Percentiles rank a stretch among this genome's conserved stretches.
These are phyloP conservation scores for Proterorhinus semilunaris DNA, from an alignment of 2,113 vertebrate species.

Conservation along the genomic window DNA sequence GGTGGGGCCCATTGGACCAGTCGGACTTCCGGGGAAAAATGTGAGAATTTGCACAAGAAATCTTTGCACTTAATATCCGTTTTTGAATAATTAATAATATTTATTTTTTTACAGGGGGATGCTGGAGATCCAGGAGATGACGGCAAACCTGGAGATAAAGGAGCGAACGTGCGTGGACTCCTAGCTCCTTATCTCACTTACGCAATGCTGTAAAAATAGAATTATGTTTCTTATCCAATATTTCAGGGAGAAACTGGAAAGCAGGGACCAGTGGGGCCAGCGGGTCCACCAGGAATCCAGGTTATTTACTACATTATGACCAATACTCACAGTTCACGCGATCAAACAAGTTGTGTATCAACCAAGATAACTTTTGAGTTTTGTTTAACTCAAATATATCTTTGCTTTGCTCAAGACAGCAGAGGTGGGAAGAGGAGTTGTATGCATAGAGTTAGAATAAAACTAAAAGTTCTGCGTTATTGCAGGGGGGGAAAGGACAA, in stretches of 20 bases:
- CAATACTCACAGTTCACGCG: background rate
- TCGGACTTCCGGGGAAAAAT: slow-evolving; percentile 74
- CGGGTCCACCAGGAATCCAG: slow-evolving; percentile 67
- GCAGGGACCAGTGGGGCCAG: slow-evolving; percentile 71
- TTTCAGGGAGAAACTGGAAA: slow-evolving; percentile 76
- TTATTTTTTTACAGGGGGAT: slow-evolving; percentile 61
- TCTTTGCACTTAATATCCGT: background rate
- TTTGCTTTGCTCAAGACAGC: too few relatives aligned
- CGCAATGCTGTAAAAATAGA: background rate
- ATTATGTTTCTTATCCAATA: background rate
- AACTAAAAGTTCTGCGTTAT: background rate
- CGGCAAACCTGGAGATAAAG: slow-evolving; percentile 72
- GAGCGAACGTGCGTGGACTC: slow-evolving; percentile 65
- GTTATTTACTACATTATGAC: slow-evolving; percentile 37
- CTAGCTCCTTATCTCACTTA: background rate
- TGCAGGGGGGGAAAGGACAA: slow-evolving; percentile 75
- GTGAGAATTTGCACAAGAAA: slow-evolving; percentile 59
- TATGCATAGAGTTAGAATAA: background rate
- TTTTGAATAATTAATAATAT: background rate
- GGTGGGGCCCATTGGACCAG: slow-evolving; percentile 66
- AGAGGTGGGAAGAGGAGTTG: too few relatives aligned
- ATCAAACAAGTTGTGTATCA: too few relatives aligned
- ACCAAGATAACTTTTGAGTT: too few relatives aligned
- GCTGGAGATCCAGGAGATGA: slow-evolving; percentile 69
- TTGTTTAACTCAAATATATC: too few relatives aligned